A percentile compares a stretch with the other conserved stretches of the same genome.
Evolutionary conservation across 2,888 invertebrate species (phyloP).

Genomic region (Pollenia angustigena): DNA sequence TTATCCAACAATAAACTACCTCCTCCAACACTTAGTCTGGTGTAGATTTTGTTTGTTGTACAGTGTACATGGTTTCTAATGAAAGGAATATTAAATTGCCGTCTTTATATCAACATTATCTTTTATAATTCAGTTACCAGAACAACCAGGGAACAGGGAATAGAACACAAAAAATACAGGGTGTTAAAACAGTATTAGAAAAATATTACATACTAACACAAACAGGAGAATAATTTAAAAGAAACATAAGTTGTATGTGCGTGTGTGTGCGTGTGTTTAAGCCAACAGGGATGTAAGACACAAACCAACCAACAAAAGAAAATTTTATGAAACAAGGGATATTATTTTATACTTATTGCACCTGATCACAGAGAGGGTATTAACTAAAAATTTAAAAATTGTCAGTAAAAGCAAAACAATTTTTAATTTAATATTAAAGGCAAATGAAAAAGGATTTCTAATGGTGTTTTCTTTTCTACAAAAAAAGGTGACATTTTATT

Average conservation of each 20-base stretch:
- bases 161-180: background rate
- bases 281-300: slow-evolving; percentile 55
- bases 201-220: slow-evolving; percentile 18
- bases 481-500: too few species aligned
- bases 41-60: background rate
- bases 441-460: background rate
- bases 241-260: slow-evolving; percentile 35
- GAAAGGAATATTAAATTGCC: slow-evolving; percentile 71
- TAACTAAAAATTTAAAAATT: too few species aligned
- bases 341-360: background rate
- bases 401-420: too few species aligned
- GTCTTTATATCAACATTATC: slow-evolving; percentile 68
- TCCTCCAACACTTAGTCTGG: background rate
- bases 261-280: background rate
- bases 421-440: too few species aligned
- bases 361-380: too few species aligned
- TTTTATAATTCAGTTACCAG: slow-evolving; percentile 70
- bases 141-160: slow-evolving; percentile 53
- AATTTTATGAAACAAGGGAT: slow-evolving; percentile 14
- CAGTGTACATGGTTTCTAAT: slow-evolving; percentile 5
- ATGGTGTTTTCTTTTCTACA: too few species aligned
- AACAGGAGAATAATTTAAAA: slow-evolving; percentile 22
- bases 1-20: slow-evolving; percentile 27
- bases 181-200: slow-evolving; percentile 47
- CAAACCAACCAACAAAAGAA: background rate